phyloP scores from a whole-genome alignment of 2,797 vertebrate species.

The Sebastes diaconus region DNA sequence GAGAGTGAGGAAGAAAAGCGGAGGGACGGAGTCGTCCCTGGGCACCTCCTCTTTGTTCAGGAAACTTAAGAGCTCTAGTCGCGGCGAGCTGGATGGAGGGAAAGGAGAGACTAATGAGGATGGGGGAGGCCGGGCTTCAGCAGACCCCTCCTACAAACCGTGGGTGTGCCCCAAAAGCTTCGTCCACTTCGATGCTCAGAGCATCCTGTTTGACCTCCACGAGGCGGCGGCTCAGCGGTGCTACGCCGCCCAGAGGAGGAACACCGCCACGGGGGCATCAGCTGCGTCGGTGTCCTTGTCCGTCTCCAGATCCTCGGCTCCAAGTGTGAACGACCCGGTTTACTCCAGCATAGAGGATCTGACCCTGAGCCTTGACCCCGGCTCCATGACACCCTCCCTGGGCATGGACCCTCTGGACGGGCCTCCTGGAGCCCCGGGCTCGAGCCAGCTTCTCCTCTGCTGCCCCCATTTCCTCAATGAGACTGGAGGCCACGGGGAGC shows the following conservation, averaged over 20 bases:
- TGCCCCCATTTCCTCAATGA: slow-evolving; percentile 97
- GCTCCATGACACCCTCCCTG: slow-evolving; percentile 35
- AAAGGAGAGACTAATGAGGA: slow-evolving; percentile 80
- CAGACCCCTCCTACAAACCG: slow-evolving; percentile 63
- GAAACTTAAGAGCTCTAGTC: slow-evolving; percentile 85
- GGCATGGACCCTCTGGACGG: slow-evolving; percentile 62
- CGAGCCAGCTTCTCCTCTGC: slow-evolving; percentile 87
- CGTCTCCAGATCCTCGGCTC: slow-evolving; percentile 70
- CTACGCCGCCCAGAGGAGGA: slow-evolving; percentile 84
- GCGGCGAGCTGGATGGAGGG: slow-evolving; percentile 79
- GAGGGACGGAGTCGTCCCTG: slow-evolving; percentile 85
- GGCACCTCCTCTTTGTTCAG: slow-evolving; percentile 89
- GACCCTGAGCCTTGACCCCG: slow-evolving; percentile 63
- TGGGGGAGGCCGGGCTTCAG: slow-evolving; percentile 36
- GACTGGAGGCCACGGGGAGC: slow-evolving; percentile 86
- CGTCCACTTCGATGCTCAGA: slow-evolving; percentile 92
- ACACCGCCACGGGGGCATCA: slow-evolving; percentile 93
- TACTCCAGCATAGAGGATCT: slow-evolving; percentile 90
- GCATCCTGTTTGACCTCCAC: slow-evolving; percentile 90
- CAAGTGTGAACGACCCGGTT: slow-evolving; percentile 76
- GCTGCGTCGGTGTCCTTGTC: slow-evolving; percentile 86
- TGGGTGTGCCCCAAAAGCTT: slow-evolving; percentile 93
- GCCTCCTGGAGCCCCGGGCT: slow-evolving; percentile 61
- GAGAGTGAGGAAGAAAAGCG: slow-evolving; percentile 84
- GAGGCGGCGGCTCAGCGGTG: slow-evolving; percentile 84